These are phyloP conservation scores for Nomada fabriciana DNA, from an alignment of 2,888 invertebrate species.

Conservation along the genomic window DNA sequence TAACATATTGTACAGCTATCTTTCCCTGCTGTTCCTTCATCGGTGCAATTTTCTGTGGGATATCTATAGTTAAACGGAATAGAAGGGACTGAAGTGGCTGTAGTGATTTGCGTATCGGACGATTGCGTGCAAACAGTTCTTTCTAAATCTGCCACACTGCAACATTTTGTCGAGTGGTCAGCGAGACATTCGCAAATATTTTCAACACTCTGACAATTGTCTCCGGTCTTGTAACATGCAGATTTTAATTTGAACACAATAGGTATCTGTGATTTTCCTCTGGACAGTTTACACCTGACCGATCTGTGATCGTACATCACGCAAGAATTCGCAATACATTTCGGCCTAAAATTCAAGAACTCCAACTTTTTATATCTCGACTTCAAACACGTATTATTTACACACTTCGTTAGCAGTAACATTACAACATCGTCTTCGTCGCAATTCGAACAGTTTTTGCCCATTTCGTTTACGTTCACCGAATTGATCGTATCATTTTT, in stretches of 20 bases:
- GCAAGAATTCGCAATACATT: not conserved
- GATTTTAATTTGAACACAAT: conserved; percentile 21
- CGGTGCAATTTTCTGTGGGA: not conserved
- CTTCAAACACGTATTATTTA: conserved; percentile 29
- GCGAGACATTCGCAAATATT: not conserved
- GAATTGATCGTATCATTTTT: not conserved
- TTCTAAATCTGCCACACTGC: conserved; percentile 8
- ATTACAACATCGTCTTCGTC: conserved; percentile 7
- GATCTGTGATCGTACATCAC: not conserved
- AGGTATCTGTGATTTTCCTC: conserved; percentile 27
- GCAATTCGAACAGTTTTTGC: not conserved
- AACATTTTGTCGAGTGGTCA: not conserved
- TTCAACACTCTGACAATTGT: not conserved
- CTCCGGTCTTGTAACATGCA: conserved; percentile 6
- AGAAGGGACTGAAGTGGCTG: conserved; percentile 47
- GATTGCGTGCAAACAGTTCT: conserved; percentile 47
- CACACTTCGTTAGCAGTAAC: conserved; percentile 22
- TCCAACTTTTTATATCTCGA: conserved; percentile 22
- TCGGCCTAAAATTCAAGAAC: conserved; percentile 36
- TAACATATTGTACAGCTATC: conserved; percentile 41
- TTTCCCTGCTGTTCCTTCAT: not conserved
- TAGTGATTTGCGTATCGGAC: conserved; percentile 46
- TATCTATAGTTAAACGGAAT: not conserved
- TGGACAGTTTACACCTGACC: conserved; percentile 4
- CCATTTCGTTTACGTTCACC: not conserved